phyloP scores from a whole-genome alignment of 2,113 vertebrate species.

The Columbina picui region DNA sequence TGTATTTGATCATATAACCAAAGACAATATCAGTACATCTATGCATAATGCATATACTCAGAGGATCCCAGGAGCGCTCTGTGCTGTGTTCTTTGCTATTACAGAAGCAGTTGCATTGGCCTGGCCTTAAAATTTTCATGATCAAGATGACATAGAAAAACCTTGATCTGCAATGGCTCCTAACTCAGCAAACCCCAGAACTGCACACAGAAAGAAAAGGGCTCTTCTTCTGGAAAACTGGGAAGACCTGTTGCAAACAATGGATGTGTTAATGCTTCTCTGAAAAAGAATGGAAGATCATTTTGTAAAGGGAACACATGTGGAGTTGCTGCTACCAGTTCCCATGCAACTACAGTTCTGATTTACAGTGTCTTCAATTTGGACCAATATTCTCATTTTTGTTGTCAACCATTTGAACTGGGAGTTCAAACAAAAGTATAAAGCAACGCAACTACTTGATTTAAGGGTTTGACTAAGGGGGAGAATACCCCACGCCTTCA shows the following conservation, averaged over 20 bases:
- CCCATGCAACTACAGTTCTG: neutral
- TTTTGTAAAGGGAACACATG: neutral
- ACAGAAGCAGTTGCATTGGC: neutral
- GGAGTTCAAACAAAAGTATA: neutral
- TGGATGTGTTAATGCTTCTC: neutral
- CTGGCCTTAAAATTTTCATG: conserved; percentile 32
- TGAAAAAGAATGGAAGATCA: neutral
- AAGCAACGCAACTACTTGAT: neutral
- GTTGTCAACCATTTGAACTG: neutral
- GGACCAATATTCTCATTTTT: neutral
- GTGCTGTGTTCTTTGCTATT: neutral
- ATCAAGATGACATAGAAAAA: neutral
- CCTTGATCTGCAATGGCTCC: neutral
- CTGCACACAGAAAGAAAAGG: neutral
- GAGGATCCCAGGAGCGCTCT: neutral
- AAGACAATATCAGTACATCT: neutral
- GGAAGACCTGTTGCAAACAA: neutral
- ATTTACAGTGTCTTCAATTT: neutral
- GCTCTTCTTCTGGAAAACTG: neutral
- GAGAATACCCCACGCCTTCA: neutral
- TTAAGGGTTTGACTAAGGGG: neutral
- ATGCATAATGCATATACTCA: neutral
- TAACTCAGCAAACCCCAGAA: neutral
- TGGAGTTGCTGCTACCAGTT: neutral
- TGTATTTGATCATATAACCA: neutral